A percentile compares a stretch with the other conserved stretches of the same genome.
Conservation (phyloP, 2,113 vertebrate species). For the Hystrix brachyura region DNA sequence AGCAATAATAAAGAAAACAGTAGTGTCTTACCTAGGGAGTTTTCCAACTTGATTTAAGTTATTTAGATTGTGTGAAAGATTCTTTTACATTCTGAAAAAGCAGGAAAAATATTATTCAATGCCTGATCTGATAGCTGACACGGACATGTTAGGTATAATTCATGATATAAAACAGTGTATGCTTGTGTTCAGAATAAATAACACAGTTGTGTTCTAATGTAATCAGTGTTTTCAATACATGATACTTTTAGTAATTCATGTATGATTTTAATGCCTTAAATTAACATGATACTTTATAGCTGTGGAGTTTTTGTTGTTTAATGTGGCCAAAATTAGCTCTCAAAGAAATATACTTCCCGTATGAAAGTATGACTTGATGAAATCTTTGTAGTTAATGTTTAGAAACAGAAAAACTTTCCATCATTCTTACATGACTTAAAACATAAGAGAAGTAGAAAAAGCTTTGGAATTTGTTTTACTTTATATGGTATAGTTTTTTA, state of each 20-base stretch:
- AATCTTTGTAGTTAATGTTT: background rate
- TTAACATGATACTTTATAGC: background rate
- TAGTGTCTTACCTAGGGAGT: background rate
- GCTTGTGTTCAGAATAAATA: background rate
- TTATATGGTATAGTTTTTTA: background rate
- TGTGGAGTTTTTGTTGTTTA: background rate
- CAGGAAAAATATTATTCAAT: background rate
- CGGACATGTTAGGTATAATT: background rate
- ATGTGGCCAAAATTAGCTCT: background rate
- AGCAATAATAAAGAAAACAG: background rate
- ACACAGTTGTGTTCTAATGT: background rate
- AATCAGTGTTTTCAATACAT: background rate
- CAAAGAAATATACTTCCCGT: background rate
- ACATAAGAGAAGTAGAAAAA: background rate
- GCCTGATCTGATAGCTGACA: background rate
- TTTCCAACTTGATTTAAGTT: conserved; percentile 24
- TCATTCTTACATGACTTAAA: background rate
- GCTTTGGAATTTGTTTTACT: background rate
- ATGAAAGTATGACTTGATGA: background rate
- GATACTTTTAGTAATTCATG: conserved; percentile 11
- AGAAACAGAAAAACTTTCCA: background rate
- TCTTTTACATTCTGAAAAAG: background rate
- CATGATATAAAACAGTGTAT: background rate
- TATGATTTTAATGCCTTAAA: background rate
- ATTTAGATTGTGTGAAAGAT: background rate